phyloP scores from a whole-genome alignment of 1,140 invertebrate genomes.

The Neoseiulus cucumeris region DNA sequence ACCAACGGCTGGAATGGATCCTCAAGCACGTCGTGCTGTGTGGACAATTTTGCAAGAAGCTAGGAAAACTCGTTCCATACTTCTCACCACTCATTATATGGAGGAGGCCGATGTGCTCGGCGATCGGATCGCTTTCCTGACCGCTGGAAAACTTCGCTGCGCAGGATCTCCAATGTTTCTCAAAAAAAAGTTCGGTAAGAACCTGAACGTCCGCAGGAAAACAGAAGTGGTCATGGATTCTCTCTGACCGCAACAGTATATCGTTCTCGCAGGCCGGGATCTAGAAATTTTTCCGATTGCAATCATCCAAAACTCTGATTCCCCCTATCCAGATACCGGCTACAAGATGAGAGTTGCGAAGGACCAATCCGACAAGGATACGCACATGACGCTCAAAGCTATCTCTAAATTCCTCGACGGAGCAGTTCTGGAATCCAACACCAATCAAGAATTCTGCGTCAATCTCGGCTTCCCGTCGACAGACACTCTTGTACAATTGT shows the following conservation, averaged over 20 bases:
- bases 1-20: slow-evolving; percentile 83
- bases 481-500: background rate
- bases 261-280: too few species aligned
- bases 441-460: background rate
- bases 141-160: slow-evolving; percentile 32
- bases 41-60: slow-evolving; percentile 42
- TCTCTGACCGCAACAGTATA: too few species aligned
- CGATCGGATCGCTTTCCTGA: slow-evolving; percentile 37
- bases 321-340: slow-evolving; percentile 17
- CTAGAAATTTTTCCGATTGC: too few species aligned
- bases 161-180: slow-evolving; percentile 34
- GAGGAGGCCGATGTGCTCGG: slow-evolving; percentile 37
- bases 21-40: slow-evolving; percentile 64
- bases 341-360: slow-evolving; percentile 21
- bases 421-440: background rate
- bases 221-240: slow-evolving; percentile 19
- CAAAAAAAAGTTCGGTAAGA: slow-evolving; percentile 32
- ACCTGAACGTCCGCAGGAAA: background rate
- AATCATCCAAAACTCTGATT: too few species aligned
- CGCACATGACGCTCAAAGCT: background rate
- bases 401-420: background rate
- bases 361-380: background rate
- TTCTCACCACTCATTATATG: slow-evolving; percentile 37
- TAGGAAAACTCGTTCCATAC: slow-evolving; percentile 31
- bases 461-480: background rate